Conservation (phyloP, 1,140 invertebrate genomes). For the Drosophila micromelanica region DNA sequence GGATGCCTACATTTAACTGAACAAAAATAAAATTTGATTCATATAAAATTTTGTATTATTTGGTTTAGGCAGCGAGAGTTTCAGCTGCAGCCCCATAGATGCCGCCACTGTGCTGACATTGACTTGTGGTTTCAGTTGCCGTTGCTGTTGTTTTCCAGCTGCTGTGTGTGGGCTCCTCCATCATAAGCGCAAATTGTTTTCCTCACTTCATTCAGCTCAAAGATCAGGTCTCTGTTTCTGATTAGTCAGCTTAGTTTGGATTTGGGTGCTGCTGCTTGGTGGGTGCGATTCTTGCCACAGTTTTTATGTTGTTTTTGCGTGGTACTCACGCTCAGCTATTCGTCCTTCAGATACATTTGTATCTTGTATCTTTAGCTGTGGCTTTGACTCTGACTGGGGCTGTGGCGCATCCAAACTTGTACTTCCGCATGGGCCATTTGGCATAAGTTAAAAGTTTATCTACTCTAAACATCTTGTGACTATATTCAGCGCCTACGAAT, state of each 20-base stretch:
- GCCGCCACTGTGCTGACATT: constrained; percentile 77
- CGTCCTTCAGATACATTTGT: constrained; percentile 70
- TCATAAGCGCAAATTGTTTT: constrained; percentile 62
- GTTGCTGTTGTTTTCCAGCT: constrained; percentile 33
- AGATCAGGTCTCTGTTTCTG: constrained; percentile 50
- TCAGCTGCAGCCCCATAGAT: constrained; percentile 48
- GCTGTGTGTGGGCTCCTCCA: constrained; percentile 64
- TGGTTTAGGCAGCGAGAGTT: constrained; percentile 13
- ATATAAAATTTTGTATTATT: constrained; percentile 17
- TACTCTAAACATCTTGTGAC: constrained; percentile 46
- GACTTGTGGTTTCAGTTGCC: constrained; percentile 77
- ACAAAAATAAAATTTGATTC: constrained; percentile 46
- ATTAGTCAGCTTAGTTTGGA: constrained; percentile 71
- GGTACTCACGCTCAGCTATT: constrained; percentile 50
- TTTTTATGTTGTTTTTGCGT: constrained; percentile 56
- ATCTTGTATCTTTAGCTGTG: constrained; percentile 11
- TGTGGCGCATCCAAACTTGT: constrained; percentile 53
- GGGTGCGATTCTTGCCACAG: constrained; percentile 75
- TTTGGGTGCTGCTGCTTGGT: constrained; percentile 44
- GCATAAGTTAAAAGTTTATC: constrained; percentile 15
- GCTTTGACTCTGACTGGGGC: constrained; percentile 44
- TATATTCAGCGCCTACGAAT: constrained; percentile 64
- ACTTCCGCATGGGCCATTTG: constrained; percentile 60
- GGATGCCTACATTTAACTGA: constrained; percentile 42
- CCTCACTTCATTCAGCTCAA: constrained; percentile 64